phyloP scores from a whole-genome alignment of 2,888 invertebrate species.

The Ornithoptera priamus region DNA sequence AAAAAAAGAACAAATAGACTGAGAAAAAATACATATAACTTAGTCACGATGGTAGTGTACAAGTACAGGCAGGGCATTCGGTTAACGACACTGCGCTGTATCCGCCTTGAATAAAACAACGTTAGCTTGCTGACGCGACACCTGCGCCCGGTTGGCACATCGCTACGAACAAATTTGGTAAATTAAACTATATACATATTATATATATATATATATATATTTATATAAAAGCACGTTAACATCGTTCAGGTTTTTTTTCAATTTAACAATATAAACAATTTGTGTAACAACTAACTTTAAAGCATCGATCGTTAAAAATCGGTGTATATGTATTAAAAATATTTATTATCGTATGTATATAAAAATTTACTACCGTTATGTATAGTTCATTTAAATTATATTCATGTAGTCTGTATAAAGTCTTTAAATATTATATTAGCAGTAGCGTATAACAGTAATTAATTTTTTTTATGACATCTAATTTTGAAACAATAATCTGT shows the following conservation, averaged over 20 bases:
- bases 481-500: too few species aligned
- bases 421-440: too few species aligned
- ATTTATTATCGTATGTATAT: background rate
- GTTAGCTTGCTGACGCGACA: slow-evolving; percentile 23
- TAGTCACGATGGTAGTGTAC: slow-evolving; percentile 4
- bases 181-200: slow-evolving; percentile 4
- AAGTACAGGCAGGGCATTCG: slow-evolving; percentile 22
- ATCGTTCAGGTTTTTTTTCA: too few species aligned
- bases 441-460: too few species aligned
- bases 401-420: too few species aligned
- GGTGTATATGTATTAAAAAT: too few species aligned
- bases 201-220: background rate
- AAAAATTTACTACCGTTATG: background rate
- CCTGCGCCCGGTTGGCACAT: slow-evolving; percentile 21
- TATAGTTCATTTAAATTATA: too few species aligned
- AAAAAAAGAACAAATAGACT: background rate
- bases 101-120: slow-evolving; percentile 34
- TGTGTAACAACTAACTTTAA: too few species aligned
- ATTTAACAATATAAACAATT: too few species aligned
- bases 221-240: background rate
- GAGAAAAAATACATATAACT: slow-evolving; percentile 17
- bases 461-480: too few species aligned
- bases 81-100: slow-evolving; percentile 30
- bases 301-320: too few species aligned
- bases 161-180: slow-evolving; percentile 22